Percentiles rank a stretch among this genome's conserved stretches.
phyloP scores from a whole-genome alignment of 2,888 invertebrate genomes.

The Chloromyia formosa region DNA sequence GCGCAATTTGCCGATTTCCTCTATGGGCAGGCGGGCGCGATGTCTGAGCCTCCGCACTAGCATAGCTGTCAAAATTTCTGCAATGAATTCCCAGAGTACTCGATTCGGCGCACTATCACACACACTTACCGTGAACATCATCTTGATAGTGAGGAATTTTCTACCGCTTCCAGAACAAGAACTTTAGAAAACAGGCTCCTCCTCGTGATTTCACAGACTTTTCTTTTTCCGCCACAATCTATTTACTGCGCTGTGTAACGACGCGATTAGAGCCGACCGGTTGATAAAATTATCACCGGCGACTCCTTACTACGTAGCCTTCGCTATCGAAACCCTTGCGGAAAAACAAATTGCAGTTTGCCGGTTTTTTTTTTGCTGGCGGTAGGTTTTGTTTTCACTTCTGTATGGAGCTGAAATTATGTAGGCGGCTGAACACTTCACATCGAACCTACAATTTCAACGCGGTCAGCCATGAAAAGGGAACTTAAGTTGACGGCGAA shows the following conservation, averaged over 20 bases:
- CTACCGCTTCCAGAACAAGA: background rate
- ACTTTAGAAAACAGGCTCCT: background rate
- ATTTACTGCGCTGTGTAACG: background rate
- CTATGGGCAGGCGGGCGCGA: background rate
- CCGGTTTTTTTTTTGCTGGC: background rate
- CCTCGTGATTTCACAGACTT: background rate
- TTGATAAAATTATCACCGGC: background rate
- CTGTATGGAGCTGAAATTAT: too few species aligned
- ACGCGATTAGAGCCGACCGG: background rate
- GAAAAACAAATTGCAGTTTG: background rate
- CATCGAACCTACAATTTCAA: too few species aligned
- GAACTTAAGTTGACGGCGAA: slow-evolving; percentile 10
- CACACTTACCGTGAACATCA: slow-evolving; percentile 67
- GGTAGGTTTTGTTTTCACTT: background rate
- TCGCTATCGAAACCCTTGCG: background rate
- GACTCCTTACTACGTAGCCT: background rate
- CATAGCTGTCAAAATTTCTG: slow-evolving; percentile 2
- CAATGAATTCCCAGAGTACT: background rate
- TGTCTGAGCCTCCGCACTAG: background rate
- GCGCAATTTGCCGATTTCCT: too few species aligned
- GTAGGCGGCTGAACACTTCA: background rate
- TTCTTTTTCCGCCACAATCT: background rate
- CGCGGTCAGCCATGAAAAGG: slow-evolving; percentile 24
- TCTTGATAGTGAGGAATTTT: slow-evolving; percentile 54
- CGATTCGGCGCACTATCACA: background rate